Base-by-base conservation (phyloP, 2,797 vertebrate species). In the Chiloscyllium punctatum region DNA sequence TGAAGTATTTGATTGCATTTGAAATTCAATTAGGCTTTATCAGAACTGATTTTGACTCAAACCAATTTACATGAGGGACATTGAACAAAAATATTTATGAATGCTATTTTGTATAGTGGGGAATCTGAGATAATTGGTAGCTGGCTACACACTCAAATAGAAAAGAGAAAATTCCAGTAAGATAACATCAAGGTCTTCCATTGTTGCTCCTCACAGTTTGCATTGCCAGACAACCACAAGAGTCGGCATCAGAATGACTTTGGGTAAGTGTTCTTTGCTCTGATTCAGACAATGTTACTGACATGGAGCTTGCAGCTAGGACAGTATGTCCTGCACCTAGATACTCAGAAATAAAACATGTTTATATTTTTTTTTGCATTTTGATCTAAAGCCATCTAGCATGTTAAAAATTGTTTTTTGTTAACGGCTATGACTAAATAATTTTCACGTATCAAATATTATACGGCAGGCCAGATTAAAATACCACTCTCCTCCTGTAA, bases 201-300 rank as follows among this genome's bases (percentile, higher is more conserved):
- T 27, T 94, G 92, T 94, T 48, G 92, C 23, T 94, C 33, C 66
- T 72, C 48, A 94, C 66, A 94, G 92, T 74, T 48, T 94, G 42
- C 37, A 53, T 72, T 71, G 48, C n/a, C 23, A 74, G 92, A 94
- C 48, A 53, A 74, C 92, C 68, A 71, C 92, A 94, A 72, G 25
- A 94, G 4, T 51, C 37, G 25, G 42, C 92, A 37, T 62, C 57
- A 30, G 37, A 30, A 51, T 74, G 66, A 94, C 8, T 30, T 66
- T 94, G 66, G 25, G 1, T 42, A 51, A 94, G 9, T 69, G 51
- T 51, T 53, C 25, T 13, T 25, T 13, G 2, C 42, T 5, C 25
- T 94, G n/a, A 94, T 72, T 72, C 13, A 53, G 92, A 13, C 9
- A 94, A 48, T 48, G 13, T 91, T 74, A 21, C n/a, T 4, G 57